Conservation (phyloP, 2,113 vertebrate species). For the Crotalus tigris region DNA sequence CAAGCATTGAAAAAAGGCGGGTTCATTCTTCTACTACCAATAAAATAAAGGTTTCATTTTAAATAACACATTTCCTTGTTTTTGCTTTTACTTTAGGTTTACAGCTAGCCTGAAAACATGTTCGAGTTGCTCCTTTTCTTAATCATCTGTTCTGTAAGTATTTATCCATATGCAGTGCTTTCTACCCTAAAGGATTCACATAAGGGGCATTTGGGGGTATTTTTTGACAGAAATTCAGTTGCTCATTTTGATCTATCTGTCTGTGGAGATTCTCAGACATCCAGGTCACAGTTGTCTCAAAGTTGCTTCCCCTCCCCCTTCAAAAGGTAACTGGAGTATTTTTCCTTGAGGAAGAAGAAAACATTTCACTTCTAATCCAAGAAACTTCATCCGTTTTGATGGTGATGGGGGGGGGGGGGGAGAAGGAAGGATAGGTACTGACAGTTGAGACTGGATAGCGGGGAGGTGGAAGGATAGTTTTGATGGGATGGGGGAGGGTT, state of each 20-base stretch:
- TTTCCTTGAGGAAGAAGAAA: not conserved
- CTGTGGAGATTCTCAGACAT: not conserved
- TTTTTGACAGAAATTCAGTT: not conserved
- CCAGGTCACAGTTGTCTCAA: not conserved
- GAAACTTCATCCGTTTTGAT: not conserved
- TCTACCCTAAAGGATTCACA: not conserved
- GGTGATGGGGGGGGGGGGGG: fast-evolving
- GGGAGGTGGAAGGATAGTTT: not conserved
- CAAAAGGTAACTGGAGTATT: not conserved
- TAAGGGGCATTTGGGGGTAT: not conserved
- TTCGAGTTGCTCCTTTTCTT: not conserved
- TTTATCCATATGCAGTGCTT: not conserved
- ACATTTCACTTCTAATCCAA: not conserved
- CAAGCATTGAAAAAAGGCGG: not conserved
- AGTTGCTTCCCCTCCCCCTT: not conserved
- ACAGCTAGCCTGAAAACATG: not conserved
- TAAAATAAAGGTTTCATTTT: not conserved
- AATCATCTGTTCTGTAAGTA: not conserved
- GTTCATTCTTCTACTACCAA: not conserved
- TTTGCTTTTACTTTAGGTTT: not conserved
- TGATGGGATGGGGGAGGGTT: not conserved
- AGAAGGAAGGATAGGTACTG: not conserved
- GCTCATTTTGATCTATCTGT: not conserved
- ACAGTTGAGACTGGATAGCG: not conserved
- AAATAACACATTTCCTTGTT: not conserved